Evolutionary conservation across 1,140 invertebrate genomes (phyloP).

Genomic region (Drosophila kikkawai): DNA sequence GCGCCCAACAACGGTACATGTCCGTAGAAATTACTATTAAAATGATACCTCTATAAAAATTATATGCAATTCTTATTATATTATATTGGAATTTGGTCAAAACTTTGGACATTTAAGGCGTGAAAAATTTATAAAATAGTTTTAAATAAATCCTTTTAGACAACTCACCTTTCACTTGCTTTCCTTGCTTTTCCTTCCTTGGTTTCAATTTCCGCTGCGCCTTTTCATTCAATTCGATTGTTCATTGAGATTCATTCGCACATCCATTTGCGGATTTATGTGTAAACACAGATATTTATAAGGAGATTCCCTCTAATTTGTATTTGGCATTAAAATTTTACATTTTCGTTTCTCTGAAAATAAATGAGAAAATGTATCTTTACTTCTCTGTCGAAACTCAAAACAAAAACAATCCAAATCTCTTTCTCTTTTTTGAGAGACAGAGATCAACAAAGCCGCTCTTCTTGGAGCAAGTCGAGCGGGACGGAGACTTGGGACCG

Average conservation of each 20-base stretch:
- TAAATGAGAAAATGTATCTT: constrained; percentile 35
- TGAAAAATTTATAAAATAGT: not conserved
- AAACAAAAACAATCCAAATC: constrained; percentile 20
- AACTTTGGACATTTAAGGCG: not conserved
- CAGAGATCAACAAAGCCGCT: constrained; percentile 22
- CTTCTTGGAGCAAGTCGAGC: constrained; percentile 59
- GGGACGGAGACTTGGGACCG: constrained; percentile 41
- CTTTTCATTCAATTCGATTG: constrained; percentile 36
- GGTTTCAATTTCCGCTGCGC: not conserved
- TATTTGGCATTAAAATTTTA: constrained; percentile 42
- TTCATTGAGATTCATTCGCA: constrained; percentile 33
- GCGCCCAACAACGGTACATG: not conserved
- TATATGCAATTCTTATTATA: too few relatives aligned
- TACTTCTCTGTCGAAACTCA: constrained; percentile 9
- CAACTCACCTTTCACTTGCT: constrained; percentile 33
- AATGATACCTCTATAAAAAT: not conserved
- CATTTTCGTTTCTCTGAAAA: constrained; percentile 52
- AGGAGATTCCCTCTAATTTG: constrained; percentile 26
- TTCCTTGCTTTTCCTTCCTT: constrained; percentile 22
- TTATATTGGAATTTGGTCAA: not conserved
- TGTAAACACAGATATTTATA: constrained; percentile 27
- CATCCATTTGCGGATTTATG: constrained; percentile 24
- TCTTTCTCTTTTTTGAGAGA: constrained; percentile 9
- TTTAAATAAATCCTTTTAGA: not conserved
- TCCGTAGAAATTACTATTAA: not conserved